Evolutionary conservation across 2,888 invertebrate species (phyloP), one percentile per base, ranked within the genome.

Genomic region (Halictus ligatus): DNA sequence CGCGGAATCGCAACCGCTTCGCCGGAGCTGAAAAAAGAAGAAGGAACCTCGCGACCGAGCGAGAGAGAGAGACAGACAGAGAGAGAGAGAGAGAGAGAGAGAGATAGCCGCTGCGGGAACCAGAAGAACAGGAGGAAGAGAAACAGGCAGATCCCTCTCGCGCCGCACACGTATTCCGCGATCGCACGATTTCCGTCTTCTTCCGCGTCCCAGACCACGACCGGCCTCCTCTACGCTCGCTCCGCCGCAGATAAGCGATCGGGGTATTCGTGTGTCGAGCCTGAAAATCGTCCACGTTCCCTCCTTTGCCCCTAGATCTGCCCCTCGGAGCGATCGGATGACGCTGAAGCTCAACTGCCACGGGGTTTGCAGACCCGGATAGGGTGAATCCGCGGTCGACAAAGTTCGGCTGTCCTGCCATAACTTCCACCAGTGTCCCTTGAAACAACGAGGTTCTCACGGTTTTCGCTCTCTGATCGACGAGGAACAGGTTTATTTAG

Each of bases 1-100:
- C 92, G 89, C 90, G 86, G 89, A 90, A 90, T 90, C 88, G 90
- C 90, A 90, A 86, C 89, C 89, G 88, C 90, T 86, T 58, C 84
- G 81, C 83, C 74, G 71, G 78, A 25, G 78, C 21, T 75, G 40
- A 83, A 82, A 79, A 78, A 80, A 84, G 64, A 78, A 78, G 71
- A 67, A 80, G 79, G 72, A 58, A n/a, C 50, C 67, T 18, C 78
- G 78, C 48, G 72, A 82, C 76, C 76, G 81, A 78, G 78, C 77
- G 76, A 75, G 84, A 64, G 40, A 40, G 69, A 64, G 69, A 40
- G 67, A 35, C 1, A 35, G 72, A 82, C 76, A 74, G 80, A 78
- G 78, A 75, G 76, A 75, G 84, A 64, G 40, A 40, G 69, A 64
- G 69, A 40, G 69, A 35, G 35, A 35, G 81, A 78, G 78, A 75